Percentiles rank a stretch among this genome's conserved stretches.
Conservation (phyloP, 1,140 invertebrate genomes). For the Drosophila aff. region DNA sequence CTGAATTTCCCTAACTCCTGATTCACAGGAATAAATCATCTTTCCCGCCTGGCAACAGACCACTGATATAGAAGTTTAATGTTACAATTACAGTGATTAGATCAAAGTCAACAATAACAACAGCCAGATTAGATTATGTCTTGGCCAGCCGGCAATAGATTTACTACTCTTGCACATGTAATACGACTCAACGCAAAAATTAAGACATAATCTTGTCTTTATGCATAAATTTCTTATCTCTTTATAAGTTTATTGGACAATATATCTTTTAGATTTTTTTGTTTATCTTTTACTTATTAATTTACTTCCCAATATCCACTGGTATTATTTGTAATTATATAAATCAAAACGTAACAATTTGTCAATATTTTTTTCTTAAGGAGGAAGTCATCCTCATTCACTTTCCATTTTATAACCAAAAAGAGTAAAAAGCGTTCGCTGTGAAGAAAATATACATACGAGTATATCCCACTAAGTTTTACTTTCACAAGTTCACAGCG, state of each 20-base stretch:
- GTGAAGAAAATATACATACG: neutral
- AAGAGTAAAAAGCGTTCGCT: slow-evolving; percentile 30
- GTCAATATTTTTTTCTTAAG: neutral
- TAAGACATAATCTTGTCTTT: neutral
- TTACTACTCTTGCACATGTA: slow-evolving; percentile 1
- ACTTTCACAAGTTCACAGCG: slow-evolving; percentile 29
- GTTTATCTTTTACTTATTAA: neutral
- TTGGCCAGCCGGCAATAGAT: neutral
- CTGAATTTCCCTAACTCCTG: slow-evolving; percentile 1
- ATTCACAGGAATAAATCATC: slow-evolving; percentile 3
- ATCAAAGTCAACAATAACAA: slow-evolving; percentile 18
- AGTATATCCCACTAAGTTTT: slow-evolving; percentile 1
- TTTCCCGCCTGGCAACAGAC: slow-evolving; percentile 21
- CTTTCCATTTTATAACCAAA: neutral
- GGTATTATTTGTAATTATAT: neutral
- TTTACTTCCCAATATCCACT: neutral
- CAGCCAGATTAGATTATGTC: slow-evolving; percentile 23
- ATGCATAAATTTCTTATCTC: neutral
- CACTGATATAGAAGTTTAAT: neutral
- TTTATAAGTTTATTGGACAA: neutral
- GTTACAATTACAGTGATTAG: slow-evolving; percentile 53
- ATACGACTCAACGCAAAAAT: neutral
- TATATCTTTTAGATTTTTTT: neutral
- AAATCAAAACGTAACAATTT: neutral
- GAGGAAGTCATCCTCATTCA: too few relatives aligned